Evolutionary conservation across 1,140 invertebrate species (phyloP).

Genomic region (Manduca sexta): DNA sequence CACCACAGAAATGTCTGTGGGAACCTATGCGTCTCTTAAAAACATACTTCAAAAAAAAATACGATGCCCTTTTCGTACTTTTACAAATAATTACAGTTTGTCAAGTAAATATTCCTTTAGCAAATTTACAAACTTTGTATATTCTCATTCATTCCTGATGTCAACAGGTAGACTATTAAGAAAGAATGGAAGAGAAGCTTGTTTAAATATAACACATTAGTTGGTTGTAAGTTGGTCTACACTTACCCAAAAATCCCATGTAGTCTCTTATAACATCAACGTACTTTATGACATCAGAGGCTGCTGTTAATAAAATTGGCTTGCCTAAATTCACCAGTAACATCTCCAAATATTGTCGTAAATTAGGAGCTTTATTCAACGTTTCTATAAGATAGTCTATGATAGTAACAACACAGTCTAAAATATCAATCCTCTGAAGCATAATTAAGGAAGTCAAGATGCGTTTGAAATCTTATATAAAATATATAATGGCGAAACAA

Average conservation of each 20-base stretch:
- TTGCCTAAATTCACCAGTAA: conserved; percentile 32
- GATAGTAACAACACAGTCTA: conserved; percentile 29
- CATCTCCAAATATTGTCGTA: conserved; percentile 16
- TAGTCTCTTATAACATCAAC: conserved; percentile 31
- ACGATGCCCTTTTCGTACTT: too few relatives aligned
- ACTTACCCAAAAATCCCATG: conserved; percentile 47
- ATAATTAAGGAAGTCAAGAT: background rate
- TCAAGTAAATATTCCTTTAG: too few relatives aligned
- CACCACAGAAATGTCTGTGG: too few relatives aligned
- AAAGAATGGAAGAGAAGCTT: too few relatives aligned
- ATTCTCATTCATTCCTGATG: too few relatives aligned
- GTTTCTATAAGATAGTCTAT: conserved; percentile 38
- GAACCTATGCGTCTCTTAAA: too few relatives aligned
- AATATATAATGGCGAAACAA: too few relatives aligned
- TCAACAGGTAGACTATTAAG: too few relatives aligned
- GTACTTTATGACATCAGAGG: conserved; percentile 32
- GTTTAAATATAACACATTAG: too few relatives aligned
- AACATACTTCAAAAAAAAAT: too few relatives aligned
- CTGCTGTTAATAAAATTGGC: conserved; percentile 32
- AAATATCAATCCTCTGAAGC: conserved; percentile 34
- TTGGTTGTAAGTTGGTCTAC: background rate
- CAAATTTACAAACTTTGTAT: too few relatives aligned
- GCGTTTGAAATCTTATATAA: background rate
- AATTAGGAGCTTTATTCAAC: conserved; percentile 11
- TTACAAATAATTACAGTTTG: too few relatives aligned